Evolutionary conservation across 2,113 vertebrate species (phyloP), one percentile per base, ranked within the genome.

Genomic region (Pionites leucogaster): DNA sequence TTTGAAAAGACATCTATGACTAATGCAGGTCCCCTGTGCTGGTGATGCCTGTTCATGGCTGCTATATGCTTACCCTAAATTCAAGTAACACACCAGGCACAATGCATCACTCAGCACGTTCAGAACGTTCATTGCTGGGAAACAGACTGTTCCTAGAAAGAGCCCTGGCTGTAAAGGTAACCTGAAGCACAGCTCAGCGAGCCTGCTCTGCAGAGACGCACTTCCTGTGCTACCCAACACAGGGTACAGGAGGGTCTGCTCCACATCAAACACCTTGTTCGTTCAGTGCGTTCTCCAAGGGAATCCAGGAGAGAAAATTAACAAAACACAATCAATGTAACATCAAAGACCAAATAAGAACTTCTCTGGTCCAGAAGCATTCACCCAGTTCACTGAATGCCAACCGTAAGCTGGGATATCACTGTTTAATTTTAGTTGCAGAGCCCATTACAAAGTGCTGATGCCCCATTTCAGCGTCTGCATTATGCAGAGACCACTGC

Each of bases 381-480:
- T 77, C 59, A 17, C 64, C 5, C 1, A 1, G 65, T 74, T 69
- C 64, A 80, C 37, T 25, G 41, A 69, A 8, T 20, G 68, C 55
- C 95, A 78, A 80, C 17, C 46, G 42, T 9, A 11, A 82, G 88
- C 92, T 78, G 76, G 88, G 95, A 86, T 95, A 93, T 29, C 0
- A 2, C 69, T 42, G 76, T 39, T 92, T 93, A 79, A 91, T 95
- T 95, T 79, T 70, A 79, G 70, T 79, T 82, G 11, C 81, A 94
- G 92, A 92, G 91, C 77, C 83, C 86, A 70, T 90, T 72, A 92
- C 44, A 69, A 95, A 94, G 50, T 89, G 96, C 93, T 93, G 96
- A 89, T 79, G 59, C 63, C 69, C 91, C 96, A 53, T 86, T 93
- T 81, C 83, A 23, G 18, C 2, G 7, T 15, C 88, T 17, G n/a